Evolutionary conservation across 2,888 invertebrate genomes (phyloP).

Genomic region (Psylliodes chrysocephalus): DNA sequence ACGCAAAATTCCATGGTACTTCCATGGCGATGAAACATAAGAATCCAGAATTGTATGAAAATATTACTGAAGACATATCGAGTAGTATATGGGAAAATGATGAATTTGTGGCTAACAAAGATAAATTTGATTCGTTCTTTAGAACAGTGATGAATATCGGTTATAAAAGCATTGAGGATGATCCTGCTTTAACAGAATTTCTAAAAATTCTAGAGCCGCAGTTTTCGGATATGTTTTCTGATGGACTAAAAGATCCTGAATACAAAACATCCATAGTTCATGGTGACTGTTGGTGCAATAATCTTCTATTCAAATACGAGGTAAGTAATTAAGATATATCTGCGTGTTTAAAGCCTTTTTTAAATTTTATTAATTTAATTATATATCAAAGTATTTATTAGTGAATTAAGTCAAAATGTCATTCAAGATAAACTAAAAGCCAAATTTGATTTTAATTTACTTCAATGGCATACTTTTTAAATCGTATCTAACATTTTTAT

Average conservation of each 20-base stretch:
- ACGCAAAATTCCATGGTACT: slow-evolving; percentile 55
- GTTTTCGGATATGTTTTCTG: neutral
- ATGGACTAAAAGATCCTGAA: neutral
- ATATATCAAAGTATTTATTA: too few relatives aligned
- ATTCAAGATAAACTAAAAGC: too few relatives aligned
- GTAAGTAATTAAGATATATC: too few relatives aligned
- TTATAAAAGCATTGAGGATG: slow-evolving; percentile 6
- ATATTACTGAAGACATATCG: slow-evolving; percentile 19
- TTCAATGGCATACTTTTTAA: too few relatives aligned
- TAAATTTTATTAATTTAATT: too few relatives aligned
- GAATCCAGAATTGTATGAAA: slow-evolving; percentile 46
- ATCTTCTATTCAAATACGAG: slow-evolving; percentile 48
- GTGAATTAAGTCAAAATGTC: too few relatives aligned
- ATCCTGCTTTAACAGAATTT: neutral
- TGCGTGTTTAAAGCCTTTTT: too few relatives aligned
- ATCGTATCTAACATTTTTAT: too few relatives aligned
- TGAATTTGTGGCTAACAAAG: neutral
- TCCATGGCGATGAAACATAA: slow-evolving; percentile 53
- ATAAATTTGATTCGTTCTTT: neutral
- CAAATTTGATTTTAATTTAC: too few relatives aligned
- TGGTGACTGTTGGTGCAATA: slow-evolving; percentile 55
- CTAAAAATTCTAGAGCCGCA: neutral
- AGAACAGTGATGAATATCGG: slow-evolving; percentile 7
- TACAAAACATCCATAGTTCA: slow-evolving; percentile 43
- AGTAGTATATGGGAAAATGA: slow-evolving; percentile 24